These are phyloP conservation scores for Stenolophus ochropezus DNA, from an alignment of 2,888 invertebrate genomes.

Conservation along the genomic window DNA sequence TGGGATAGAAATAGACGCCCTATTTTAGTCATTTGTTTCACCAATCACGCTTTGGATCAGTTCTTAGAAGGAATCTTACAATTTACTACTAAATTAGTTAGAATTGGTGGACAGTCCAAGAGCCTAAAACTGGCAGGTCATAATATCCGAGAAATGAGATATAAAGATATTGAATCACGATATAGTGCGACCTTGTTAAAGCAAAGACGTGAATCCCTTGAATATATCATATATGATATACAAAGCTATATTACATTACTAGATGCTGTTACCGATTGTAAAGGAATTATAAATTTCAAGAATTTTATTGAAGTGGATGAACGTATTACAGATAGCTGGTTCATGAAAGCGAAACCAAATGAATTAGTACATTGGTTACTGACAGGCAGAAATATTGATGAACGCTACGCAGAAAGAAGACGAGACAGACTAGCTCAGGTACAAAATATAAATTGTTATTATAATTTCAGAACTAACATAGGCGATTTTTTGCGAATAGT, in stretches of 20 bases:
- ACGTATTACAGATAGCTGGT: neutral
- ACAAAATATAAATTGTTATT: neutral
- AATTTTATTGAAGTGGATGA: neutral
- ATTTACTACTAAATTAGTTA: constrained; percentile 77
- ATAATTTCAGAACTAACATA: neutral
- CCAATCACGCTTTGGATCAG: constrained; percentile 92
- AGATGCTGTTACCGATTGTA: neutral
- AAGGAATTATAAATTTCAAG: neutral
- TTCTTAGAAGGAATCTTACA: constrained; percentile 83
- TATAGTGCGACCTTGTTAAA: neutral
- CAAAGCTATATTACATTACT: neutral
- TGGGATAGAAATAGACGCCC: constrained; percentile 71
- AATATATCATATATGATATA: neutral
- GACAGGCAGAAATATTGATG: neutral
- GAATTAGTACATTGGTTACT: neutral
- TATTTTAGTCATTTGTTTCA: constrained; percentile 87
- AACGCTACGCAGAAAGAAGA: neutral
- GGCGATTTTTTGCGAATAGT: no score
- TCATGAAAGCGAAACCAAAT: neutral
- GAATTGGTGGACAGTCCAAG: constrained; percentile 83
- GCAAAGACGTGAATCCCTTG: neutral
- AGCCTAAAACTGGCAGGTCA: constrained; percentile 75
- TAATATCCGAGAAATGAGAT: constrained; percentile 66
- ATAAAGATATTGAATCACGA: neutral
- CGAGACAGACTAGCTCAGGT: neutral